Base-by-base conservation (phyloP, 2,113 vertebrate genomes). In the Sterrhoptilus dennistouni region DNA sequence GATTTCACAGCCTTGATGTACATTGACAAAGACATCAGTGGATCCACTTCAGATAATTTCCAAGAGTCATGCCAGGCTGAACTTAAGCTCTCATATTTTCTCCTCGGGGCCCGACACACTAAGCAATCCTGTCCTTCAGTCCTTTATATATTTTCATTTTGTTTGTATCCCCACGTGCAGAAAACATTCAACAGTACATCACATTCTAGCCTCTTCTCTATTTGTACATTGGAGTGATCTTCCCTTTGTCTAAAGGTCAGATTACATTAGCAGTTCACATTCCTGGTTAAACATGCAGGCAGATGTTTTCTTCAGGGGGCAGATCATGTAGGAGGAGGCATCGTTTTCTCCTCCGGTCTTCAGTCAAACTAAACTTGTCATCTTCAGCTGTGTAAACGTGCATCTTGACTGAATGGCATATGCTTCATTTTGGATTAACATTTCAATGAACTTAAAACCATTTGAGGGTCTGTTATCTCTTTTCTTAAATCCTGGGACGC, bases 281-380 rank as follows among this genome's bases (percentile, higher is more conserved):
- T 97, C 89, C 89, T 83, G 87, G 93, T 95, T 86, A 93, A 97
- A 92, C 53, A 93, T 92, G 85, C 87, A 95, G 93, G 89, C 97
- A 98, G 97, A 97, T 98, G 97, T 98, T 98, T 97, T 97, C 98
- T 97, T 97, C 95, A 97, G 96, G 94, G 96, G 97, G 94, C 79
- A 95, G 79, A 93, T 65, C 89, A 91, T 76, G 87, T 94, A 96
- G 96, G 94, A 97, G 94, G 97, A 95, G 93, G 69, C 89, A 95
- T 87, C 65, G 1, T 70, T 97, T 72, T 89, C 87, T 96, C 76
- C 89, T 97, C 85, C 25, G 91, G 92, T 87, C 69, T 87, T 97
- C 96, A 96, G 88, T 95, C 88, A 96, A 91, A 81, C 76, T 56
- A 65, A 91, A 45, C 93, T 87, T 92, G 90, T 94, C 92, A 79